Evolutionary conservation across 2,797 vertebrate species (phyloP).

Genomic region (Mormyrus hasselquistii): DNA sequence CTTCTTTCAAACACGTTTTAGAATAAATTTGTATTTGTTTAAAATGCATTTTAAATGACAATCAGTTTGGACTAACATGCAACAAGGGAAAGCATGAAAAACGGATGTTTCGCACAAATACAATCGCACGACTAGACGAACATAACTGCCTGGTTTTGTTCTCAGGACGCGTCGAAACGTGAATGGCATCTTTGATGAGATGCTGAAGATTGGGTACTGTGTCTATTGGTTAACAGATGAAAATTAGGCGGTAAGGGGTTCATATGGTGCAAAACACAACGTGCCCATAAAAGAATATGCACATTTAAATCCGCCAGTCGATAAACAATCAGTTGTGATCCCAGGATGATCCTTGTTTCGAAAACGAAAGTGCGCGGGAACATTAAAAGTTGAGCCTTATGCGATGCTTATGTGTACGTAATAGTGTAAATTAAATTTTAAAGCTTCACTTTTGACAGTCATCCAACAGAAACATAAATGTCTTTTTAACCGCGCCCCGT

Average conservation of each 20-base stretch:
- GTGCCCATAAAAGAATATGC: neutral
- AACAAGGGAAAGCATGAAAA: neutral
- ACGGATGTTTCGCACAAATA: neutral
- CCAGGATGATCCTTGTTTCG: neutral
- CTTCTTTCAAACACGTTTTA: neutral
- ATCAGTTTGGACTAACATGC: neutral
- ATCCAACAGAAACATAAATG: neutral
- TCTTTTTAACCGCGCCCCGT: neutral
- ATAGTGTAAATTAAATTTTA: neutral
- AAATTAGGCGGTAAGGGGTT: neutral
- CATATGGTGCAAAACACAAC: neutral
- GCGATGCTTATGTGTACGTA: neutral
- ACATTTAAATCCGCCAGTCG: neutral
- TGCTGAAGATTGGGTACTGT: neutral
- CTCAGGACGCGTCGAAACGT: neutral
- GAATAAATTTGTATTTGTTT: neutral
- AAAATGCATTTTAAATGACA: neutral
- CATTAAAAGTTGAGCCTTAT: neutral
- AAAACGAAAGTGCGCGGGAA: neutral
- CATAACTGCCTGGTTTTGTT: neutral
- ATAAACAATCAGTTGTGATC: neutral
- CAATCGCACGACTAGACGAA: neutral
- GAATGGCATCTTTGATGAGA: conserved; percentile 4
- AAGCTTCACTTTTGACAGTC: neutral
- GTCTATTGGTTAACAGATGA: neutral